phyloP scores from a whole-genome alignment of 2,888 invertebrate genomes.

The Brachyptera risi region DNA sequence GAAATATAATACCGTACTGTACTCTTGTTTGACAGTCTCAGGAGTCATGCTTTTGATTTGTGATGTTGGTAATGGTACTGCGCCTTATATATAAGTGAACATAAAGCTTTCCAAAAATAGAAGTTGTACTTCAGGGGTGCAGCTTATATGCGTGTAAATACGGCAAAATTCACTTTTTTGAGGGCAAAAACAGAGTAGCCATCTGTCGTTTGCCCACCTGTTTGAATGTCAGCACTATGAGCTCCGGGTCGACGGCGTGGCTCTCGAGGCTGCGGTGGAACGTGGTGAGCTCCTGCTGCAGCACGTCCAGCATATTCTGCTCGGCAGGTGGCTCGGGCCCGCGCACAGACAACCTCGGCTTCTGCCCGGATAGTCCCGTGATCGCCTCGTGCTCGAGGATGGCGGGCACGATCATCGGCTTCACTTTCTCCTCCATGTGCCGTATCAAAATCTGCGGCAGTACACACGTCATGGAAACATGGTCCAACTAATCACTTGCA shows the following conservation, averaged over 20 bases:
- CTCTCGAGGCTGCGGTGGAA: constrained; percentile 50
- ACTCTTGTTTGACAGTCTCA: too few relatives aligned
- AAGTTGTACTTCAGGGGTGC: too few relatives aligned
- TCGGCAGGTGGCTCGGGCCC: constrained; percentile 40
- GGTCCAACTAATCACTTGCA: too few relatives aligned
- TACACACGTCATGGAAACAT: too few relatives aligned
- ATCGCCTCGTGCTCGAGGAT: constrained; percentile 93
- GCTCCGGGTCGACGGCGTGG: constrained; percentile 76
- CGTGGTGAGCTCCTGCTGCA: constrained; percentile 66
- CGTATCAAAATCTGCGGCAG: constrained; percentile 58
- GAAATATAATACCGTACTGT: too few relatives aligned
- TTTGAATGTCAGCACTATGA: constrained; percentile 78
- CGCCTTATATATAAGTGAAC: too few relatives aligned
- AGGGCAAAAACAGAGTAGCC: too few relatives aligned
- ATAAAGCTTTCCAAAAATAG: too few relatives aligned
- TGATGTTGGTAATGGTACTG: too few relatives aligned
- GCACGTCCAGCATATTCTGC: constrained; percentile 56
- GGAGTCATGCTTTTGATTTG: too few relatives aligned
- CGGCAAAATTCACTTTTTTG: too few relatives aligned
- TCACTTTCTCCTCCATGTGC: constrained; percentile 58
- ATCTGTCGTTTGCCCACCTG: constrained; percentile 63
- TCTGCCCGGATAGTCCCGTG: constrained; percentile 59
- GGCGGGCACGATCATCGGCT: constrained; percentile 81
- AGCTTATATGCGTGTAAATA: too few relatives aligned
- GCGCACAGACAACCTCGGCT: constrained; percentile 44